A percentile compares a stretch with the other conserved stretches of the same genome.
Conservation (phyloP, 2,888 invertebrate genomes). For the Latrodectus elegans region DNA sequence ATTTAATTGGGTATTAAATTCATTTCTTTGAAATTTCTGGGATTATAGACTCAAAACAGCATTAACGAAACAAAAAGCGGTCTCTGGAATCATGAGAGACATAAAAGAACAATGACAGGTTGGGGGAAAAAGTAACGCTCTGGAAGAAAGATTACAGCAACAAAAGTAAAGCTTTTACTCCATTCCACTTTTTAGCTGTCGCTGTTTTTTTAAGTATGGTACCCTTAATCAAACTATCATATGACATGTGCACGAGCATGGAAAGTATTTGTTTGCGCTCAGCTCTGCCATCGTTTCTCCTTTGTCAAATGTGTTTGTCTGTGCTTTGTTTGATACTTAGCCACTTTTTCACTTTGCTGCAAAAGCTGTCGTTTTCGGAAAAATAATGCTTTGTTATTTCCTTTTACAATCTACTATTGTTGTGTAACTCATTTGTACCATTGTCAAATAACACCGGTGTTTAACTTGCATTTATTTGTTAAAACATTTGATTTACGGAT, state of each 20-base stretch:
- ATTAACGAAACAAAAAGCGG: slow-evolving; percentile 11
- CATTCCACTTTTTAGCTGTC: slow-evolving; percentile 38
- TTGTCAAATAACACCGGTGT: slow-evolving; percentile 29
- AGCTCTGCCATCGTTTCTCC: slow-evolving; percentile 14
- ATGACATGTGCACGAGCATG: slow-evolving; percentile 45
- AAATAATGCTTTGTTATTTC: slow-evolving; percentile 39
- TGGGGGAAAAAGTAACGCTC: slow-evolving; percentile 20
- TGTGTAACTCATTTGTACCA: slow-evolving; percentile 42
- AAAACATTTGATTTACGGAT: slow-evolving; percentile 1
- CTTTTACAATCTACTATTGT: slow-evolving; percentile 11
- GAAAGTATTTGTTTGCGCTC: slow-evolving; percentile 46
- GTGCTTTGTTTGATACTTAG: slow-evolving; percentile 44
- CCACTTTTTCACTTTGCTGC: slow-evolving; percentile 19
- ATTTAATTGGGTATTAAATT: slow-evolving; percentile 14
- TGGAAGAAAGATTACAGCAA: slow-evolving; percentile 48
- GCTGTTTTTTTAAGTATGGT: slow-evolving; percentile 7
- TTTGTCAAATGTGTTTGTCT: slow-evolving; percentile 40
- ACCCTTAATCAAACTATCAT: slow-evolving; percentile 53
- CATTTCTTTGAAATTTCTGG: neutral
- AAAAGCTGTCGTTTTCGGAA: slow-evolving; percentile 18
- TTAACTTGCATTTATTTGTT: slow-evolving; percentile 30
- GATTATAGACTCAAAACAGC: slow-evolving; percentile 22
- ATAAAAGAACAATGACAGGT: slow-evolving; percentile 52
- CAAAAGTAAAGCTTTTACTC: slow-evolving; percentile 50
- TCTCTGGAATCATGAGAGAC: slow-evolving; percentile 17